phyloP scores from a whole-genome alignment of 2,888 invertebrate species.

The Xestoiulus laeticollis region DNA sequence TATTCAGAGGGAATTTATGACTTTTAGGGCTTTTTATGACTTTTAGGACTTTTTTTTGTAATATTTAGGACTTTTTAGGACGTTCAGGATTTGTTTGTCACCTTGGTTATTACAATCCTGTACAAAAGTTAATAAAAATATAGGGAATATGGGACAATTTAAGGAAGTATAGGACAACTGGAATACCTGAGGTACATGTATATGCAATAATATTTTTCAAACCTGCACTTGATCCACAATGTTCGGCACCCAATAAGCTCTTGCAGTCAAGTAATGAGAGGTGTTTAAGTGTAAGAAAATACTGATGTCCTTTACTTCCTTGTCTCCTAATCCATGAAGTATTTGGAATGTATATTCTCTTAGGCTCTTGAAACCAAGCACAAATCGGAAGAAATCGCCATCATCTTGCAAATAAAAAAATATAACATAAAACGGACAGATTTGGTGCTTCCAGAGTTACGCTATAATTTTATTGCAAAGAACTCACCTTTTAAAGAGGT shows the following conservation, averaged over 20 bases:
- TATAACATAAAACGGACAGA: not conserved
- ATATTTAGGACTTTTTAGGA: too few species aligned
- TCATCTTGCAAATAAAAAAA: constrained; percentile 35
- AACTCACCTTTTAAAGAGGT: constrained; percentile 40
- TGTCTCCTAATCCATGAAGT: constrained; percentile 7
- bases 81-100: too few species aligned
- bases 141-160: too few species aligned
- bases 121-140: too few species aligned
- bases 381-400: not conserved
- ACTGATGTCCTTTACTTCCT: constrained; percentile 24
- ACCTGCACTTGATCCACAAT: constrained; percentile 32
- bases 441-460: not conserved
- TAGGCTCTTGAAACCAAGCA: constrained; percentile 18
- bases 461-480: not conserved
- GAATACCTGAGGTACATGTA: too few species aligned
- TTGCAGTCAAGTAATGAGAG: constrained; percentile 41
- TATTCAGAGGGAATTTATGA: too few species aligned
- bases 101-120: too few species aligned
- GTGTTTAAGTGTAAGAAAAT: constrained; percentile 48
- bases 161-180: too few species aligned
- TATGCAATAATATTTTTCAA: not conserved
- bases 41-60: too few species aligned
- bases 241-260: constrained; percentile 51
- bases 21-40: too few species aligned
- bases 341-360: not conserved